Evolutionary conservation across 1,140 invertebrate genomes (phyloP), one percentile per base, ranked within the genome.

Genomic region (Piezodorus guildinii): DNA sequence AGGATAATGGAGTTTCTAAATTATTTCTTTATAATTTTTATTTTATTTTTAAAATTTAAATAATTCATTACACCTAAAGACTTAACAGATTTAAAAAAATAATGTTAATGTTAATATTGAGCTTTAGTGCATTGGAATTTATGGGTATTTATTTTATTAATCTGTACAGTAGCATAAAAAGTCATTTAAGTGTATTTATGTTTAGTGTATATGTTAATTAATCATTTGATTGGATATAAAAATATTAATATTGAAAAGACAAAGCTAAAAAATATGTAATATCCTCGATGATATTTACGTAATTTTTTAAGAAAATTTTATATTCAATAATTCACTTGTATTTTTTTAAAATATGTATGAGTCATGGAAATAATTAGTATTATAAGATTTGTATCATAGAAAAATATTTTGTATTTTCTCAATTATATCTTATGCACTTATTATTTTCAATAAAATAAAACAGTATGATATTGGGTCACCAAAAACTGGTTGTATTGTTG

Each of bases 351-450:
- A 21, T 19, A 19, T 19, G n/a, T 49, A 21, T 49, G 46, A 19
- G 46, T 49, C 21, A 39, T 39, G 34, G 16, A 56, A 23, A 56
- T 23, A 21, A 56, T 59, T 27, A 59, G 15, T 34, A 17, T 59
- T 39, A 44, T 43, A 44, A 60, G 23, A 59, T 59, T 30, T 60
- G 58, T 60, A 60, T 45, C n/a, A 60, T 44, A 60, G 23, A 39
- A 21, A 39, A n/a, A 44, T 49, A 49, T 60, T 21, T 60, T 39
- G 21, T 43, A 60, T 60, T 60, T 60, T 44, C 39, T 44, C 27
- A 44, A 45, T 60, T 25, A 34, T 60, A n/a, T 16, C 17, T 44
- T 60, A 23, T 44, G 34, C 34, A 44, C 34, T 49, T 19, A 10
- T 49, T 49, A 21, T 49, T 49, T 49, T 21, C 21, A 2, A 49